Evolutionary conservation across 2,888 invertebrate genomes (phyloP), one percentile per base, ranked within the genome.

Genomic region (Eulithis testata): DNA sequence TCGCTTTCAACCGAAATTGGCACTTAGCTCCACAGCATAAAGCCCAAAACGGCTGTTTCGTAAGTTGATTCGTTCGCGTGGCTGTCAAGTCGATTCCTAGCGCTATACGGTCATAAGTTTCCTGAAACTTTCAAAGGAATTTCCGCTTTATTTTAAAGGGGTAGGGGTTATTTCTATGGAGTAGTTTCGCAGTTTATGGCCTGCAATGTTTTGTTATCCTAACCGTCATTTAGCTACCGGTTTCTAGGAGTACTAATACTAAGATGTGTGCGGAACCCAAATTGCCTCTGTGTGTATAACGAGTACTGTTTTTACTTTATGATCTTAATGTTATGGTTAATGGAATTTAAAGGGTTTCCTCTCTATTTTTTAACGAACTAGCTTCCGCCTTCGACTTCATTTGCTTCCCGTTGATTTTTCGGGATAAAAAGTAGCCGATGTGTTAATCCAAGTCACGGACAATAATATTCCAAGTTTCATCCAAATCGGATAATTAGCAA

Each of bases 211-310:
- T 78, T 76, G 81, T 78, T 76, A 79, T 73, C 76, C 76, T 72
- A 77, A 76, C 73, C 76, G 79, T 82, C 81, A 80, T 80, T 82
- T 79, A 74, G 82, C 82, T 83, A 78, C 84, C 80, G 81, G 82
- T 82, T 81, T 75, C 75, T 80, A 79, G 71, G 73, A 74, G 73
- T 70, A 65, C 59, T 69, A 67, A 66, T 70, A 65, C 59, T 69
- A 67, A 66, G 63, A 70, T 65, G 66, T 56, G 52, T 64, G 55
- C 64, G 61, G 63, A 70, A 67, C 68, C 62, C 69, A 70, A 71
- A 71, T 71, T 71, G 73, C 68, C 65, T 68, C 61, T 52, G 61
- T 65, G 53, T 62, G 47, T 43, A 60, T 68, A 61, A 62, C 55
- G 60, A 60, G 14, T 44, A 7, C 27, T 9, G 3, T 45, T 21